phyloP scores from a whole-genome alignment of 1,140 invertebrate genomes.

The Pseudomyrmex concolor region DNA sequence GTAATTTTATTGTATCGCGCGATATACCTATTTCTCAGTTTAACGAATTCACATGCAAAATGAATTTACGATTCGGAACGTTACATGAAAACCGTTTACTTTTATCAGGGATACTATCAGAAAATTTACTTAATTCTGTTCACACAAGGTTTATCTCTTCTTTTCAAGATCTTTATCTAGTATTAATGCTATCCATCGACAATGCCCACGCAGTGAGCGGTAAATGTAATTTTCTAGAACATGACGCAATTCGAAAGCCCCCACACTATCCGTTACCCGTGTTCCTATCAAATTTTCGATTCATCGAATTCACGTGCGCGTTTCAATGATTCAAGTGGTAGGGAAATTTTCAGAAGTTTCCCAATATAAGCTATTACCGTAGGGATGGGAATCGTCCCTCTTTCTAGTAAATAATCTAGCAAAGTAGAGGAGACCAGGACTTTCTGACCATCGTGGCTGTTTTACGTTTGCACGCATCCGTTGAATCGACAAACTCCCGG shows the following conservation, averaged over 20 bases:
- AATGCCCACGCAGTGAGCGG: no score
- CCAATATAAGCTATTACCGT: slow-evolving; percentile 51
- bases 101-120: not conserved
- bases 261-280: not conserved
- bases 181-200: not conserved
- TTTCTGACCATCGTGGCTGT: slow-evolving; percentile 49
- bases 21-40: not conserved
- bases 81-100: not conserved
- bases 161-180: slow-evolving; percentile 9
- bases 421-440: slow-evolving; percentile 9
- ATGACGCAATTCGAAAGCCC: slow-evolving; percentile 30
- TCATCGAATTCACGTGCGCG: slow-evolving; percentile 37
- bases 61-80: not conserved
- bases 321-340: slow-evolving; percentile 56
- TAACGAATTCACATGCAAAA: slow-evolving; percentile 6
- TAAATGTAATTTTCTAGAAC: slow-evolving; percentile 30
- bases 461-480: slow-evolving; percentile 24
- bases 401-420: slow-evolving; percentile 62
- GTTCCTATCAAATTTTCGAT: slow-evolving; percentile 47
- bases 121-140: not conserved
- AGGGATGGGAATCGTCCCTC: slow-evolving; percentile 3
- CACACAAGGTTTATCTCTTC: not conserved
- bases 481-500: slow-evolving; percentile 17
- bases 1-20: not conserved
- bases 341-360: slow-evolving; percentile 45